Base-by-base conservation (phyloP, 2,888 invertebrate genomes). In the Sesamia inferens region DNA sequence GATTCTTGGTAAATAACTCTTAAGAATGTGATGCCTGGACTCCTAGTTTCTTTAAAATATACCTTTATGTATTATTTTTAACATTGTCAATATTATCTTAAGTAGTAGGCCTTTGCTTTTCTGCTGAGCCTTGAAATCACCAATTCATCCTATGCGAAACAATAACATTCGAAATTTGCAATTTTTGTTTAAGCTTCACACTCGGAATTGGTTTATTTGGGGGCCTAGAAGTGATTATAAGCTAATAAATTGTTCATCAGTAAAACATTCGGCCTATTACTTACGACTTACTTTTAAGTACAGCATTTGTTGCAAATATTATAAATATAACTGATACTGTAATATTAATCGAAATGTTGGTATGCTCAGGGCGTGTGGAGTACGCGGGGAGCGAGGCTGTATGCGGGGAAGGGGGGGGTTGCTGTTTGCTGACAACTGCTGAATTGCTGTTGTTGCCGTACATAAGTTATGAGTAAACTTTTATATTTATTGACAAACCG, bases 391-490 rank as follows among this genome's bases (percentile, higher is more conserved):
- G 95, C 93, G 95, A 92, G 93, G 94, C 93, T 90, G 93, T 93
- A 88, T 93, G 93, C 93, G 94, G 94, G 93, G 92, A 31, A 91
- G 92, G 92, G 91, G 92, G 95, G 94, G 93, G 92, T 92, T 92
- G 95, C 95, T 90, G 96, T 92, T 92, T 94, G 94, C 95, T 94
- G 95, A 95, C 96, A 96, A 95, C 95, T 93, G 95, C 95, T 94
- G 95, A 94, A 92, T 94, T 95, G 95, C 96, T 92, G 96, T 95
- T 95, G 95, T 95, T 95, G 96, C 95, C 86, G 96, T 94, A 88
- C 92, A 92, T 93, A 95, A 96, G 96, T 96, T 96, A 96, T 96
- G 96, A 96, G 95, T 96, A 95, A 95, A 92, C 90, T 93, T 96
- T 95, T 94, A 93, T 95, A 91, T 93, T 92, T 93, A 93, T 94